Evolutionary conservation across 2,888 invertebrate genomes (phyloP).

Genomic region (Stenchaetothrips biformis): DNA sequence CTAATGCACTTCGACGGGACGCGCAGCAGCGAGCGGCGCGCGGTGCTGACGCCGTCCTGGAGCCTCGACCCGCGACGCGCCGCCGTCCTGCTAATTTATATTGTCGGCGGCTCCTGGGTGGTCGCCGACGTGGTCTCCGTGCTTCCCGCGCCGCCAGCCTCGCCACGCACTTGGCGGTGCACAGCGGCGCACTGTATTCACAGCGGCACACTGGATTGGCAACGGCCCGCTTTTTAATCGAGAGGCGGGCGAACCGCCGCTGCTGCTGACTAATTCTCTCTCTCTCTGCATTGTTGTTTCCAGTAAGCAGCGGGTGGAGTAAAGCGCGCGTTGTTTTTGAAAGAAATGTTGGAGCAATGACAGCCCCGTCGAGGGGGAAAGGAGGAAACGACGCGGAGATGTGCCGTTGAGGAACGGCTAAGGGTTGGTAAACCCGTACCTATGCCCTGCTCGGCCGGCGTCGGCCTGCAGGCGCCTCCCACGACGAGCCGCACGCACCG

Average conservation of each 20-base stretch:
- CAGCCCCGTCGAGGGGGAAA: not conserved
- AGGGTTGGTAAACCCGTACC: no score
- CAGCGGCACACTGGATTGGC: not conserved
- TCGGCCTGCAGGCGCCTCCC: no score
- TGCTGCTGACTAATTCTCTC: not conserved
- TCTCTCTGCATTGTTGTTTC: not conserved
- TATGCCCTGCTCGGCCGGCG: no score
- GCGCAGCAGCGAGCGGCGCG: not conserved
- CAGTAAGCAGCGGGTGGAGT: not conserved
- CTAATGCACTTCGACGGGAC: not conserved
- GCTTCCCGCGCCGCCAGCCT: not conserved
- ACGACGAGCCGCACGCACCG: no score
- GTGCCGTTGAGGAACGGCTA: no score
- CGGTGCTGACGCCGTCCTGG: not conserved
- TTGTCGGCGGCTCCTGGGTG: constrained; percentile 14
- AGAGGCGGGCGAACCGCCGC: not conserved
- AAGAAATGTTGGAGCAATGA: no score
- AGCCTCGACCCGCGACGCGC: not conserved
- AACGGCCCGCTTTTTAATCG: not conserved
- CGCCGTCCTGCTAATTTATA: not conserved
- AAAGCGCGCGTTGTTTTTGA: not conserved
- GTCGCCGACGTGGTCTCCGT: not conserved
- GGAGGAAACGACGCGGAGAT: not conserved
- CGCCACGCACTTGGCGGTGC: not conserved
- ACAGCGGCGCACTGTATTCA: not conserved